Percentiles rank a stretch among this genome's conserved stretches.
phyloP scores from a whole-genome alignment of 1,140 invertebrate species.

The Caenorhabditis tropicalis region DNA sequence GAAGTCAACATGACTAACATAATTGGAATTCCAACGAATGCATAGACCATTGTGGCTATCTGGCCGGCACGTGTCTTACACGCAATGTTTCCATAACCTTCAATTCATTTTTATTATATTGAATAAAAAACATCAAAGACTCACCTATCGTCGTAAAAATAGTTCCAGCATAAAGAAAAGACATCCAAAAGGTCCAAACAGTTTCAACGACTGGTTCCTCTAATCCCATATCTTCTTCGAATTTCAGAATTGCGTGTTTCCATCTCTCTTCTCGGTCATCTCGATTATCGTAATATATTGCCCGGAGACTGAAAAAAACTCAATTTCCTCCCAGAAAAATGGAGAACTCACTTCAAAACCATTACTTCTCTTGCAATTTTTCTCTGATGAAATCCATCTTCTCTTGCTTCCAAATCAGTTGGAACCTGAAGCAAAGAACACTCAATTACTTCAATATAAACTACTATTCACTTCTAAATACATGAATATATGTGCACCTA shows the following conservation, averaged over 20 bases:
- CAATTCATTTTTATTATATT: constrained; percentile 56
- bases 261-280: constrained; percentile 55
- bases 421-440: constrained; percentile 52
- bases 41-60: constrained; percentile 92
- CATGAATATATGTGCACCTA: constrained; percentile 30
- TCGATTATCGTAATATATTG: constrained; percentile 45
- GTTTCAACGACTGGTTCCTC: constrained; percentile 60
- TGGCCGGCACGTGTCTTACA: constrained; percentile 90
- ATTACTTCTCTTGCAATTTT: constrained; percentile 62
- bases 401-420: constrained; percentile 57
- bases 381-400: constrained; percentile 59
- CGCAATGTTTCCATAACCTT: constrained; percentile 93
- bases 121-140: background rate
- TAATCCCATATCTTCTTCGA: constrained; percentile 56
- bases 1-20: constrained; percentile 92
- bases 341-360: constrained; percentile 59
- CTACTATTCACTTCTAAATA: constrained; percentile 24
- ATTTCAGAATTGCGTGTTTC: constrained; percentile 62
- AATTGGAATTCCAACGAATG: constrained; percentile 89
- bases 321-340: background rate
- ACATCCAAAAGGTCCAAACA: constrained; percentile 64
- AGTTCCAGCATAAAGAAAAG: constrained; percentile 64
- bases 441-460: background rate
- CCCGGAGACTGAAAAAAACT: constrained; percentile 45
- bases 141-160: constrained; percentile 66